phyloP scores from a whole-genome alignment of 1,140 invertebrate species.

The Ditylenchus dipsaci region DNA sequence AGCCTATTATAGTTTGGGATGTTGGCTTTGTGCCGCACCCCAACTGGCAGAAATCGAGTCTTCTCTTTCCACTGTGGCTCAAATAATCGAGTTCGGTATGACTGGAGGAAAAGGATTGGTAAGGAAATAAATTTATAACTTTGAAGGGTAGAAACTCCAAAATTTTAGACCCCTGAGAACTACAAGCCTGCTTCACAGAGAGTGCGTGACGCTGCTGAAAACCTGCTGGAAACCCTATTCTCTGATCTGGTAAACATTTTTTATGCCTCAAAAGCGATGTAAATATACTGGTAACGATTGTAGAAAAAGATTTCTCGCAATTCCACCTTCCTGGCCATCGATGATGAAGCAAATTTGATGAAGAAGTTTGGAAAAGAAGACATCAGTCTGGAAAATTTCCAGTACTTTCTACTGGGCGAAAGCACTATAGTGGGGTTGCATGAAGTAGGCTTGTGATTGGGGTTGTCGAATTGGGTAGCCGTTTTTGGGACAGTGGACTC shows the following conservation, averaged over 20 bases:
- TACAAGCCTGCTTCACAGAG: slow-evolving; percentile 53
- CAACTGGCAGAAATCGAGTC: slow-evolving; percentile 81
- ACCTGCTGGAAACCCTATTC: slow-evolving; percentile 46
- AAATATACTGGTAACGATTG: slow-evolving; percentile 10
- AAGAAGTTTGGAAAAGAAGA: slow-evolving; percentile 45
- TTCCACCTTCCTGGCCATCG: neutral
- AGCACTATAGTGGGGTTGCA: slow-evolving; percentile 49
- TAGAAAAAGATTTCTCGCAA: slow-evolving; percentile 18
- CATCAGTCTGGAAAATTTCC: slow-evolving; percentile 43
- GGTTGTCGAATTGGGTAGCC: too few relatives aligned
- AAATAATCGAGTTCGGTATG: slow-evolving; percentile 93
- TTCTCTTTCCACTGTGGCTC: slow-evolving; percentile 82
- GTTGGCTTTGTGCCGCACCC: slow-evolving; percentile 84
- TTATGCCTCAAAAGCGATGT: neutral
- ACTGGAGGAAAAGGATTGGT: slow-evolving; percentile 81
- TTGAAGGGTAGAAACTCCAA: neutral
- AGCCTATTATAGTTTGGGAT: slow-evolving; percentile 81
- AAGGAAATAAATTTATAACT: too few relatives aligned
- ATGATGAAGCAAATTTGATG: slow-evolving; percentile 39
- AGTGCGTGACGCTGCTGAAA: slow-evolving; percentile 53
- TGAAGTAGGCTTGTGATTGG: slow-evolving; percentile 32
- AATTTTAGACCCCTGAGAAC: slow-evolving; percentile 34
- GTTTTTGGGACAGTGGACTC: too few relatives aligned
- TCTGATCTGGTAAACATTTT: slow-evolving; percentile 21
- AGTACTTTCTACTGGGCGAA: slow-evolving; percentile 52